Evolutionary conservation across 2,888 invertebrate species (phyloP).

Genomic region (Eupithecia pulchellata): DNA sequence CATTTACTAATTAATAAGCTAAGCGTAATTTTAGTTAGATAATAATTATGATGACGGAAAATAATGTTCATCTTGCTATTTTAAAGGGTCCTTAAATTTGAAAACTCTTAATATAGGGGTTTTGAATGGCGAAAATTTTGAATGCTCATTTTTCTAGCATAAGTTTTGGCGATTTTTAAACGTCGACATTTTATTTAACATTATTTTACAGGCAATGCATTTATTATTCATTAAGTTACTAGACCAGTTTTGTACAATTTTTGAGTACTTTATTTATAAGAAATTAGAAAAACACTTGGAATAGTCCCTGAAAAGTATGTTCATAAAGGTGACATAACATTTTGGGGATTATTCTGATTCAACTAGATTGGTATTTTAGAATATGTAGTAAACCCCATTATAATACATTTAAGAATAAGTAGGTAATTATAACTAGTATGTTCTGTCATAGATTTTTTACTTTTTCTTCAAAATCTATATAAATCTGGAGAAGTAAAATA

Average conservation of each 20-base stretch:
- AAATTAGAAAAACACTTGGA: constrained; percentile 67
- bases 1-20: constrained; percentile 65
- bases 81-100: neutral
- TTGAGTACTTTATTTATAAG: constrained; percentile 55
- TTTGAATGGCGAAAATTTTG: neutral
- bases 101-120: constrained; percentile 12
- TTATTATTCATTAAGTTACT: constrained; percentile 53
- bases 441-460: constrained; percentile 11
- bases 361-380: constrained; percentile 44
- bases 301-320: constrained; percentile 72
- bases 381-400: constrained; percentile 35
- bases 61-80: neutral
- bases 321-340: constrained; percentile 21
- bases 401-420: constrained; percentile 30
- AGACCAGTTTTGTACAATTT: constrained; percentile 70
- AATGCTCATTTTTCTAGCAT: neutral
- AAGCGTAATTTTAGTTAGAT: constrained; percentile 44
- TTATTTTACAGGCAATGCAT: constrained; percentile 41
- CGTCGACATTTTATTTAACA: constrained; percentile 29
- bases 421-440: constrained; percentile 14
- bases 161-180: constrained; percentile 26
- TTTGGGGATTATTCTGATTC: constrained; percentile 80
- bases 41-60: constrained; percentile 33
- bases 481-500: constrained; percentile 47
- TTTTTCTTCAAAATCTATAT: constrained; percentile 28